Base-by-base conservation (phyloP, 1,140 invertebrate genomes). In the Cepaea nemoralis region DNA sequence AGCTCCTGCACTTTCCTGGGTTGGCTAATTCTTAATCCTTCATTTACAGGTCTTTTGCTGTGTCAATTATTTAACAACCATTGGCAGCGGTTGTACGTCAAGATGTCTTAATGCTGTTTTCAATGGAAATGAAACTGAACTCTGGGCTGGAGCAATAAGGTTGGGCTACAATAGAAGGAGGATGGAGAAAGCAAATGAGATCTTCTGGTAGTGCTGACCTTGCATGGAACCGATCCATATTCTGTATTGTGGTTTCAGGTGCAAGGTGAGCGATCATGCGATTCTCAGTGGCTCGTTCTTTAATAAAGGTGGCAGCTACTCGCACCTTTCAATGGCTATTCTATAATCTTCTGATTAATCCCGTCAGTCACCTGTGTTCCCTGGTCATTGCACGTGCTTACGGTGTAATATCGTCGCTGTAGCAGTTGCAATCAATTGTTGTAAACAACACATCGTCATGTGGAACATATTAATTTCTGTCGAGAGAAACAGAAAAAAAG, bases 11-110 rank as follows among this genome's bases (percentile, higher is more conserved):
- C n/a, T 8, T 55, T 10, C 50, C 50, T 14, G 50, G n/a, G 8
- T 19, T 24, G 3, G 50, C 8, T 55, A 55, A 55, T 14, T 55
- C 50, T 55, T 55, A 55, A 55, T 14, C n/a, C 50, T 55, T 55
- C 50, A 55, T 55, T 55, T 55, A 2, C 19, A 55, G 50, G 22
- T 33, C 66, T 69, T 39, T 69, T 33, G 66, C 22, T 69, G 66
- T 69, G 66, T 69, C 66, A 69, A 69, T 69, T 69, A 69, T 22
- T 24, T 69, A n/a, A 35, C 31, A 69, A 69, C 66, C 31, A 69
- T 69, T 10, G 66, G 1, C 3, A 24, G 16, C 37, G 66, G 10
- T 2, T 39, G 37, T 69, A 31, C 16, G 19, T 55, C 8, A 8
- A 55, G 19, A 55, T 19, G n/a, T 19, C 16, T 24, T 24, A 22